Percentiles rank a stretch among this genome's conserved stretches.
Evolutionary conservation across 2,888 invertebrate genomes (phyloP).

Genomic region (Dusona sp.): DNA sequence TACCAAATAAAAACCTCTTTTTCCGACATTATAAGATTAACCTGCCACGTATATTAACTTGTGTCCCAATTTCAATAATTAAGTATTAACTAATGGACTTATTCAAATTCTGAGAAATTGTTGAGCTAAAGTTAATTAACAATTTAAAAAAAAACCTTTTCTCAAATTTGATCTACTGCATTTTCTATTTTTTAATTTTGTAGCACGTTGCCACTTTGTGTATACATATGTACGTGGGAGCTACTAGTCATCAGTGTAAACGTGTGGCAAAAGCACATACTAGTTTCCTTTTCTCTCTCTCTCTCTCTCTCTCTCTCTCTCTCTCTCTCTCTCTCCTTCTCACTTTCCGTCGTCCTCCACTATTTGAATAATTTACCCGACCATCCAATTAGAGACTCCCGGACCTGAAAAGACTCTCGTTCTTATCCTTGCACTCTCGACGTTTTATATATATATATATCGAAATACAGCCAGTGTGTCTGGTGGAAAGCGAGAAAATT

Average conservation of each 20-base stretch:
- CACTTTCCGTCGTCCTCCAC: constrained; percentile 1
- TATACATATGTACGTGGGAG: neutral
- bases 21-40: neutral
- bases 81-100: too few species aligned
- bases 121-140: too few species aligned
- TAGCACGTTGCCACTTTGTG: neutral
- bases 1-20: neutral
- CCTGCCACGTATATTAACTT: neutral
- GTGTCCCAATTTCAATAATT: neutral
- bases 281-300: constrained; percentile 12
- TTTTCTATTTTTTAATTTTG: neutral
- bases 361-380: constrained; percentile 71
- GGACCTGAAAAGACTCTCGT: constrained; percentile 48
- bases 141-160: neutral
- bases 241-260: constrained; percentile 37
- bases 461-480: constrained; percentile 9
- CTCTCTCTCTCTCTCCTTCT: neutral
- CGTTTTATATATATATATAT: constrained; percentile 11
- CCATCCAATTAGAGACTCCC: constrained; percentile 70
- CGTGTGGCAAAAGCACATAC: constrained; percentile 39
- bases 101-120: too few species aligned
- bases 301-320: neutral
- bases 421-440: constrained; percentile 28
- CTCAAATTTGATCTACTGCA: neutral
- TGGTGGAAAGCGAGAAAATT: constrained; percentile 40